phyloP scores from a whole-genome alignment of 1,140 invertebrate species.

The Bemisia tabaci region DNA sequence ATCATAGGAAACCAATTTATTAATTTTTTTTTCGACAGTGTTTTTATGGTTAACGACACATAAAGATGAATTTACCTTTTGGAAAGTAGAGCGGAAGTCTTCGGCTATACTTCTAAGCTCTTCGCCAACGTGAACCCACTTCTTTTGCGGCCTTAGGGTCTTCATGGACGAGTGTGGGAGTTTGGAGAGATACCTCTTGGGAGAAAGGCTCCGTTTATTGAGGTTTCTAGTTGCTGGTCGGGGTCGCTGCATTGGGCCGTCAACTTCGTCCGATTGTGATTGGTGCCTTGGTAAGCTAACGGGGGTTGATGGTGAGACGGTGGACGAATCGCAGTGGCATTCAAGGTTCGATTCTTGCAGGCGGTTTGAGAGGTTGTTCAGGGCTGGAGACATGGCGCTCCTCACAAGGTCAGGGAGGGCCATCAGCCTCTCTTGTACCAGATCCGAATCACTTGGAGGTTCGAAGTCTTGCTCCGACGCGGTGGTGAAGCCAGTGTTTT shows the following conservation, averaged over 20 bases:
- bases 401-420: neutral
- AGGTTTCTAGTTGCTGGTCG: neutral
- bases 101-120: conserved; percentile 9
- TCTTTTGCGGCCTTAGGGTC: neutral
- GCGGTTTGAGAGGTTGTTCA: neutral
- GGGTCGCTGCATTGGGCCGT: neutral
- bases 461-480: neutral
- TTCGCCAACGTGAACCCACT: conserved; percentile 8
- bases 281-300: neutral
- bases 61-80: conserved; percentile 7
- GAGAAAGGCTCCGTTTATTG: neutral
- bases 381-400: neutral
- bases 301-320: neutral
- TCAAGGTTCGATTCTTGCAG: neutral
- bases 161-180: neutral
- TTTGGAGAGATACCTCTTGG: neutral
- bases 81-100: conserved; percentile 2
- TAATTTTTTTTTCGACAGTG: too few species aligned
- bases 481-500: neutral
- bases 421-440: neutral
- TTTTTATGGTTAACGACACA: too few species aligned
- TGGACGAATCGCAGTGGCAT: neutral
- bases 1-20: too few species aligned
- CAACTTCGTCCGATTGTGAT: neutral
- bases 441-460: neutral